These are phyloP conservation scores for Tychaedon coryphoeus DNA, from an alignment of 2,113 vertebrate genomes.

Conservation along the genomic window DNA sequence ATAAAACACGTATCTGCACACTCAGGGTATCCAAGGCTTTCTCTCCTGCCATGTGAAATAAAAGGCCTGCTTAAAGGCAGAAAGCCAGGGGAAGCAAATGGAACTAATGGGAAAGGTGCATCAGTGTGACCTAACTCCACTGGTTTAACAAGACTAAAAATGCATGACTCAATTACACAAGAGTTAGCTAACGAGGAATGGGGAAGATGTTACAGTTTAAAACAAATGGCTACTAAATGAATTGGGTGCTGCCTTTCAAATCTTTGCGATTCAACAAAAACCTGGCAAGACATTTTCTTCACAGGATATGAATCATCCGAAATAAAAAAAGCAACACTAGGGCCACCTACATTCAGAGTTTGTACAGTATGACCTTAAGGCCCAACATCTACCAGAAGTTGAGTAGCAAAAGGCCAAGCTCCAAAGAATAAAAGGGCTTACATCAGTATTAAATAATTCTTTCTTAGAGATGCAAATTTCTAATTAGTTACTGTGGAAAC, in stretches of 20 bases:
- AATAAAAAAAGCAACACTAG: constrained; percentile 73
- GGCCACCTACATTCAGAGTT: constrained; percentile 85
- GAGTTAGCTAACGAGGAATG: constrained; percentile 80
- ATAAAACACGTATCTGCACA: constrained; percentile 19
- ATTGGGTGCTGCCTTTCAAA: constrained; percentile 78
- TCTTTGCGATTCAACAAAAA: constrained; percentile 74
- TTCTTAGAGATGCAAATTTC: constrained; percentile 84
- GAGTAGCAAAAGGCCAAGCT: constrained; percentile 79
- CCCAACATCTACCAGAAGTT: constrained; percentile 80
- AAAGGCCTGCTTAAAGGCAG: background rate
- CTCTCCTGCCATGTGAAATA: constrained; percentile 1
- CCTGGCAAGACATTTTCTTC: constrained; percentile 79
- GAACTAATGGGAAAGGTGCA: constrained; percentile 57
- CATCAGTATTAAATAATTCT: constrained; percentile 86
- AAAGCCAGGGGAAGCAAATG: constrained; percentile 16
- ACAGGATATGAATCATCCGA: constrained; percentile 79
- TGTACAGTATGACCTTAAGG: constrained; percentile 85
- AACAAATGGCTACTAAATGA: constrained; percentile 80
- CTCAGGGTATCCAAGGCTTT: background rate
- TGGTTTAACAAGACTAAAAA: constrained; percentile 74
- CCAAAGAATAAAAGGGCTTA: constrained; percentile 80
- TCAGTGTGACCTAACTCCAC: constrained; percentile 69
- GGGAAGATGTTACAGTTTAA: constrained; percentile 78
- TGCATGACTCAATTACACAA: constrained; percentile 84
- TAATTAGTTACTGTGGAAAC: constrained; percentile 86